A percentile compares a stretch with the other conserved stretches of the same genome.
These are phyloP conservation scores for Amazona guildingii DNA, from an alignment of 2,113 vertebrate genomes.

Conservation along the genomic window DNA sequence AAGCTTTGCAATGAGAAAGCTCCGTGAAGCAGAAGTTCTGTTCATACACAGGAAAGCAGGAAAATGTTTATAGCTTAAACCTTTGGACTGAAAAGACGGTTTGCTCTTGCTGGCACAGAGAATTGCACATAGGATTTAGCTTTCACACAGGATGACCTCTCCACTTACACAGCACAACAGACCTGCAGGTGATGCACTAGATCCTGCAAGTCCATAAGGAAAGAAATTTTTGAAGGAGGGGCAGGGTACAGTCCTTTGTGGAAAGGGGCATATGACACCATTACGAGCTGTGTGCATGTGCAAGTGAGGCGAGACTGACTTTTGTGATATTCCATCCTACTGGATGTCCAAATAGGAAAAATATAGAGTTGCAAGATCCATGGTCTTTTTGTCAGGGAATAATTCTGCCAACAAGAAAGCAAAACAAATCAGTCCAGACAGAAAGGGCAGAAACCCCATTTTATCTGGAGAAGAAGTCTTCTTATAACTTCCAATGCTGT, in stretches of 20 bases:
- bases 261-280: not conserved
- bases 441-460: not conserved
- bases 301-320: not conserved
- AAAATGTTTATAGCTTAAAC: not conserved
- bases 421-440: not conserved
- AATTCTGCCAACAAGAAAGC: not conserved
- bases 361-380: not conserved
- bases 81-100: not conserved
- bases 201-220: not conserved
- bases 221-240: not conserved
- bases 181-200: not conserved
- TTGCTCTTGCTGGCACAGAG: not conserved
- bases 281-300: not conserved
- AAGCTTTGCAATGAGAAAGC: not conserved
- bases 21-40: not conserved
- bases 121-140: not conserved
- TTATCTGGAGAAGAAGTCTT: not conserved
- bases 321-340: not conserved
- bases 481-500: not conserved
- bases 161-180: not conserved
- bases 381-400: not conserved
- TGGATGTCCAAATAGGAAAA: not conserved
- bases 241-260: not conserved
- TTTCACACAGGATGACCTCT: not conserved
- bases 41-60: not conserved